Percentiles rank a stretch among this genome's conserved stretches.
Conservation (phyloP, 2,797 vertebrate species). For the Amphiprion clarkii region DNA sequence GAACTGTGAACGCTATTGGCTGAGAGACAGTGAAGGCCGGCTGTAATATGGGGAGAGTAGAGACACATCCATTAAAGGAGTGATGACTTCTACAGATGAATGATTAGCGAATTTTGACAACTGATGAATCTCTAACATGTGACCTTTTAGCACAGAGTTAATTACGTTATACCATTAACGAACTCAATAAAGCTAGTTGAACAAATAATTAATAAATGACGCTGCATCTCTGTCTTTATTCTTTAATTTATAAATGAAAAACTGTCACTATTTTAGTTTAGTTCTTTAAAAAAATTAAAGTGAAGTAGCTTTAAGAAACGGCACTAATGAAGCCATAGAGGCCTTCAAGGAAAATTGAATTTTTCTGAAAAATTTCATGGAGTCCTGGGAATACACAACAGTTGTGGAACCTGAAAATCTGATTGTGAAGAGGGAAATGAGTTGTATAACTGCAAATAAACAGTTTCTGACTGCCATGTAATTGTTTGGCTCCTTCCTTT, state of each 20-base stretch:
- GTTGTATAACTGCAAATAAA: conserved; percentile 67
- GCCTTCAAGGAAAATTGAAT: conserved; percentile 23
- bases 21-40: conserved; percentile 35
- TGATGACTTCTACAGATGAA: conserved; percentile 28
- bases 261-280: too few species aligned
- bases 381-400: conserved; percentile 30
- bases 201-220: neutral
- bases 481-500: conserved; percentile 64
- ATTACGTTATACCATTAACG: neutral
- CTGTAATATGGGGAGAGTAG: conserved; percentile 47
- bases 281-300: neutral
- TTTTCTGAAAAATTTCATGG: conserved; percentile 23
- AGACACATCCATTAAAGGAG: conserved; percentile 40
- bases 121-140: conserved; percentile 4
- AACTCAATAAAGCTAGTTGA: neutral
- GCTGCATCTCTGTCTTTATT: neutral
- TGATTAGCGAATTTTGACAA: conserved; percentile 8
- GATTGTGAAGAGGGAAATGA: conserved; percentile 62
- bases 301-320: neutral
- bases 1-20: conserved; percentile 41
- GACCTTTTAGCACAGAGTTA: conserved; percentile 4
- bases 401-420: conserved; percentile 44
- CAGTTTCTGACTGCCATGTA: conserved; percentile 51
- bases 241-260: neutral
- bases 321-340: neutral